Conservation (phyloP, 2,797 vertebrate species). For the Pristis pectinata region DNA sequence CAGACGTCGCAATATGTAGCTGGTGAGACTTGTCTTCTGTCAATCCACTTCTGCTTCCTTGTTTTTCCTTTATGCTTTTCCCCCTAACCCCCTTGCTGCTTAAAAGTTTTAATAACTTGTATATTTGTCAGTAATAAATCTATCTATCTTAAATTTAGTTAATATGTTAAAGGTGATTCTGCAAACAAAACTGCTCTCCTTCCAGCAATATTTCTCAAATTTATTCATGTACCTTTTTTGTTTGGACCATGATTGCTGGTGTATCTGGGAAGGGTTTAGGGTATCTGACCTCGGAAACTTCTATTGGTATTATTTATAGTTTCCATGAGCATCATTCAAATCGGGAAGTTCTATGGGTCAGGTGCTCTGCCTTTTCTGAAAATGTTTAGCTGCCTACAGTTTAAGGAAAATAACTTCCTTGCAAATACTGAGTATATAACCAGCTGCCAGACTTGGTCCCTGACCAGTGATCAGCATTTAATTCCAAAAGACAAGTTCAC, state of each 20-base stretch:
- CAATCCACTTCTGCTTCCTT: slow-evolving; percentile 28
- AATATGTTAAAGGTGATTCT: background rate
- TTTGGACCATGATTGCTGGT: background rate
- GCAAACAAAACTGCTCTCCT: background rate
- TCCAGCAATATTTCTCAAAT: background rate
- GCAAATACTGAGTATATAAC: background rate
- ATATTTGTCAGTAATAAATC: background rate
- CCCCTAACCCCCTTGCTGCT: background rate
- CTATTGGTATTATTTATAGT: background rate
- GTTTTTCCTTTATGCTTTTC: background rate
- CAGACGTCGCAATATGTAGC: background rate
- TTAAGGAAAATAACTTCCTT: background rate
- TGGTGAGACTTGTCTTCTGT: slow-evolving; percentile 28
- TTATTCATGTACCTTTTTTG: background rate
- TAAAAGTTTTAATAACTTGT: background rate
- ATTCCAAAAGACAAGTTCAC: background rate
- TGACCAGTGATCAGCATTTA: background rate
- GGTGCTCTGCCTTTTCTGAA: background rate
- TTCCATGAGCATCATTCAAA: background rate
- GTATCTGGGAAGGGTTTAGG: background rate
- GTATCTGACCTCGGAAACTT: background rate
- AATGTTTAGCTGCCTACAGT: background rate
- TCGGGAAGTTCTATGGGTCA: background rate
- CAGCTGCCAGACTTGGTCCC: background rate
- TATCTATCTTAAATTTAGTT: background rate